Conservation (phyloP, 2,888 invertebrate species). For the Physocephala rufipes region DNA sequence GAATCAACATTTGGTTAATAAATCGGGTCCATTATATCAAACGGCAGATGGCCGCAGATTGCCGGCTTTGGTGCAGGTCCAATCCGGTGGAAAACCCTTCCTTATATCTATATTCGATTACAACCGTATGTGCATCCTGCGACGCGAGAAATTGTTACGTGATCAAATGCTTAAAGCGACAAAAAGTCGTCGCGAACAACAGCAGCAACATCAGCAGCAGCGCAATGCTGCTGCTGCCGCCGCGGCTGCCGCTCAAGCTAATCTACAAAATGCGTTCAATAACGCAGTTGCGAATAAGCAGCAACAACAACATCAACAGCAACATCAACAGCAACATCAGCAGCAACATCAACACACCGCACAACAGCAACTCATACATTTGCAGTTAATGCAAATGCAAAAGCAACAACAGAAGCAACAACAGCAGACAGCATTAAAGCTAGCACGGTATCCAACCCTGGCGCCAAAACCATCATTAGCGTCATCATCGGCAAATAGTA, state of each 20-base stretch:
- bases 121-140: slow-evolving; percentile 80
- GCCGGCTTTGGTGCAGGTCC: slow-evolving; percentile 76
- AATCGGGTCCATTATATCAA: slow-evolving; percentile 66
- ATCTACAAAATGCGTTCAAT: slow-evolving; percentile 31
- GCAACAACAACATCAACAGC: slow-evolving; percentile 37
- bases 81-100: slow-evolving; percentile 81
- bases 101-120: slow-evolving; percentile 82
- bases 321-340: slow-evolving; percentile 28
- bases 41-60: slow-evolving; percentile 71
- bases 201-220: slow-evolving; percentile 46
- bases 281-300: slow-evolving; percentile 36
- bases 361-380: slow-evolving; percentile 44
- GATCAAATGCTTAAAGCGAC: slow-evolving; percentile 67
- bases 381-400: slow-evolving; percentile 54
- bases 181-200: slow-evolving; percentile 47
- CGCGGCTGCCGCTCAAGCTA: slow-evolving; percentile 8
- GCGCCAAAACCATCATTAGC: slow-evolving; percentile 43
- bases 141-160: slow-evolving; percentile 73
- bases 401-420: slow-evolving; percentile 54
- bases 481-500: background rate
- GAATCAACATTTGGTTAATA: slow-evolving; percentile 58
- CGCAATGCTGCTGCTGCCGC: slow-evolving; percentile 37
- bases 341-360: slow-evolving; percentile 42
- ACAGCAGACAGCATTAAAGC: slow-evolving; percentile 38
- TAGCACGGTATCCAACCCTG: slow-evolving; percentile 44